Conservation (phyloP, 2,797 vertebrate species). For the Limnodromus scolopaceus region DNA sequence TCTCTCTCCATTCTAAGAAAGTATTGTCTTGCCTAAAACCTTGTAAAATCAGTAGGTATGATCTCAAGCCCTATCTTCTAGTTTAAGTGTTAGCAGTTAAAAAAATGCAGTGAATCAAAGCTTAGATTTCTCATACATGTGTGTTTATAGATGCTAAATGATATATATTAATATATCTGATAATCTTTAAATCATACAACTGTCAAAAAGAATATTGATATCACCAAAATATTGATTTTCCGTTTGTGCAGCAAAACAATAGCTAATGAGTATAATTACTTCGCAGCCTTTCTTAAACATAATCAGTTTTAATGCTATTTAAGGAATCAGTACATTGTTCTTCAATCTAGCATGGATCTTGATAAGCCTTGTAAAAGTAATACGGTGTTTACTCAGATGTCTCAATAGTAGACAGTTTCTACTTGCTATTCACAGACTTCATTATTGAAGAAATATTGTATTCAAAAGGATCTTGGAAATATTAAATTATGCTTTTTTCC, state of each 20-base stretch:
- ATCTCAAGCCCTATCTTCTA: not conserved
- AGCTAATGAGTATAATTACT: not conserved
- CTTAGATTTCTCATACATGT: not conserved
- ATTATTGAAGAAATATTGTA: not conserved
- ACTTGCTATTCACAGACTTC: not conserved
- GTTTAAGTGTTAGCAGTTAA: not conserved
- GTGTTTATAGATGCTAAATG: not conserved
- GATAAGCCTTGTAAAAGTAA: not conserved
- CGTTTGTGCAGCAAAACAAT: not conserved
- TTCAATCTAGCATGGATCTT: not conserved
- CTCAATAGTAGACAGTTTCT: not conserved
- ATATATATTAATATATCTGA: not conserved
- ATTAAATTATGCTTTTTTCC: not conserved
- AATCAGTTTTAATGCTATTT: not conserved
- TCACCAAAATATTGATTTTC: not conserved
- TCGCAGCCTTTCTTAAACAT: not conserved
- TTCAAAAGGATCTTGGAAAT: rapidly evolving
- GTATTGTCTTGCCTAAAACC: not conserved
- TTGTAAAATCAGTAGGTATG: not conserved
- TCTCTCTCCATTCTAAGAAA: not conserved
- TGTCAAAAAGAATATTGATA: not conserved
- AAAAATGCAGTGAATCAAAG: not conserved
- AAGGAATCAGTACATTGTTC: rapidly evolving
- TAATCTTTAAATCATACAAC: not conserved
- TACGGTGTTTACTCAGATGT: not conserved